Percentiles rank a stretch among this genome's conserved stretches.
These are phyloP conservation scores for Danio jaintianensis DNA, from an alignment of 2,797 vertebrate species.

Conservation along the genomic window DNA sequence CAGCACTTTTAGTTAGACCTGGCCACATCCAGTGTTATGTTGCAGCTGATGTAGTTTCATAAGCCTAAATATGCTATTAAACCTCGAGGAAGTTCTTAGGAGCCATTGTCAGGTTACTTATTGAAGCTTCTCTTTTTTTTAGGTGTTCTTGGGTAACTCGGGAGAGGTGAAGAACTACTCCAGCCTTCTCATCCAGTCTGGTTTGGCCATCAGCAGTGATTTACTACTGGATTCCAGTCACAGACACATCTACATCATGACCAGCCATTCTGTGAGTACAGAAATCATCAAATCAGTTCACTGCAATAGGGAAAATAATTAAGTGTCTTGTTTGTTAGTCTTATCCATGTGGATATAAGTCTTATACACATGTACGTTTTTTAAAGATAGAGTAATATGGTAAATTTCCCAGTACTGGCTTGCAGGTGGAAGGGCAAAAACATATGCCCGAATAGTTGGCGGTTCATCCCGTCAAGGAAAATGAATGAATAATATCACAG, in stretches of 20 bases:
- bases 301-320: too few species aligned
- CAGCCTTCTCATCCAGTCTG: conserved; percentile 80
- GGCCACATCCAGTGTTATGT: conserved; percentile 37
- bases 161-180: conserved; percentile 80
- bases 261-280: conserved; percentile 83
- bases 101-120: conserved; percentile 36
- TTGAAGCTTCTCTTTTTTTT: conserved; percentile 37
- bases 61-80: conserved; percentile 17
- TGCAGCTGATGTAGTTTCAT: conserved; percentile 36
- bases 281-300: background rate
- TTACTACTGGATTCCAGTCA: conserved; percentile 86
- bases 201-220: conserved; percentile 85
- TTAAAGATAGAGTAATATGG: too few species aligned
- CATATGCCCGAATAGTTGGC: too few species aligned
- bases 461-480: too few species aligned
- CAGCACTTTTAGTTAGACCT: conserved; percentile 46
- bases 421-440: too few species aligned
- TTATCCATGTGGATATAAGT: too few species aligned
- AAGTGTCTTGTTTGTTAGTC: too few species aligned
- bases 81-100: conserved; percentile 23
- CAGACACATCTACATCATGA: conserved; percentile 91
- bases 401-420: too few species aligned
- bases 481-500: too few species aligned
- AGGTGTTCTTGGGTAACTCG: conserved; percentile 87
- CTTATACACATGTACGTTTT: too few species aligned